Base-by-base conservation (phyloP, 2,113 vertebrate species). In the Rhinogobius similis region DNA sequence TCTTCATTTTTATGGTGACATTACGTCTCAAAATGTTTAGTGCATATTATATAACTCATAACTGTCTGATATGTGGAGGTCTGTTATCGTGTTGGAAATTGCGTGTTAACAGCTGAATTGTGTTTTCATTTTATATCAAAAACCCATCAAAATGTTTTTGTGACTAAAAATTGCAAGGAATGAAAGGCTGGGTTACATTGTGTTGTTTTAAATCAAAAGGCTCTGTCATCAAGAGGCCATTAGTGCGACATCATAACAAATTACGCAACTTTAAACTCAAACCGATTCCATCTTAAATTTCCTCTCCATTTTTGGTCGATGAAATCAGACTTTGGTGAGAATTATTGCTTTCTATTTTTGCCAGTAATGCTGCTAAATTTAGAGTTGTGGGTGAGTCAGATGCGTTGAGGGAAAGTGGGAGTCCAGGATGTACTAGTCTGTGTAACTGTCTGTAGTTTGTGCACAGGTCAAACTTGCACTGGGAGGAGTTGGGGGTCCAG, bases 321-420 rank as follows among this genome's bases (percentile, higher is more conserved):
- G 77, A 85, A 63, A 53, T 59, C 69, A 67, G 75, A 59, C 23
- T 56, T 70, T 66, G 44, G 12, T 24, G 14, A 74, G 65, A 50
- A 76, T 73, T 73, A 44, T 64, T 87, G 70, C 44, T 74, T 82
- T 88, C 86, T 86, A 77, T 88, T 86, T 84, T 68, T 68, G 72
- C n/a, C 27, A 61, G 58, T 61, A 73, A 72, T 73, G 70, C 24
- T 24, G 77, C 85, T 86, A 85, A 84, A 85, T 85, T 80, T 83
- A 82, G 80, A 44, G 41, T 65, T 7, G 0, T 20, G 52, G 74
- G 62, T 91, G 83, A 91, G 72, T 91, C 87, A 88, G 29, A 41
- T 0, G 44, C 50, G 63, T 70, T 58, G 78, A 73, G 66, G 71
- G 70, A 58, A 62, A 72, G 63, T 8, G 32, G 63, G 68, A 46